These are phyloP conservation scores for Glossophaga mutica DNA, from an alignment of 2,797 vertebrate genomes.

Conservation along the genomic window DNA sequence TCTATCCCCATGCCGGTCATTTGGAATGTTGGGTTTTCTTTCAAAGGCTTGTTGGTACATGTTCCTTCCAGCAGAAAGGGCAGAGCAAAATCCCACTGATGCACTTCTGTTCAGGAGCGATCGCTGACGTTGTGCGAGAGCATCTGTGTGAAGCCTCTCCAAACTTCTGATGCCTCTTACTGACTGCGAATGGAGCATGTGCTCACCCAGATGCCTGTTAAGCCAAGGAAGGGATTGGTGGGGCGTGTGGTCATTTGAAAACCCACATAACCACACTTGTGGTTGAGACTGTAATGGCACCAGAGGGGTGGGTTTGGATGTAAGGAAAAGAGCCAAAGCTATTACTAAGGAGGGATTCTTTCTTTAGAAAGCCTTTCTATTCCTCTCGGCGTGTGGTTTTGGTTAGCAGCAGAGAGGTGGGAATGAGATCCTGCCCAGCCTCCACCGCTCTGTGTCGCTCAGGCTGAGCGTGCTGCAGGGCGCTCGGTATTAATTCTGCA, in stretches of 20 bases:
- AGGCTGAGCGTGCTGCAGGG: not conserved
- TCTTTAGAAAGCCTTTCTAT: slow-evolving; percentile 7
- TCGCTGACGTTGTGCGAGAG: not conserved
- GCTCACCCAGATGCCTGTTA: not conserved
- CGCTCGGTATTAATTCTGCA: not conserved
- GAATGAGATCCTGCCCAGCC: not conserved
- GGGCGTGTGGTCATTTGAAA: slow-evolving; percentile 22
- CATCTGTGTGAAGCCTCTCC: slow-evolving; percentile 16
- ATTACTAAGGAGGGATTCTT: not conserved
- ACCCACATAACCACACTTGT: slow-evolving; percentile 15
- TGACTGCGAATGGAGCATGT: not conserved
- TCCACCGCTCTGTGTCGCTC: accelerated
- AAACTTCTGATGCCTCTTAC: not conserved
- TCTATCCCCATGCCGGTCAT: not conserved
- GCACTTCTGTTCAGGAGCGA: not conserved
- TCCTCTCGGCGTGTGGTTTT: not conserved
- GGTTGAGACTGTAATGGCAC: not conserved
- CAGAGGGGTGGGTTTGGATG: not conserved
- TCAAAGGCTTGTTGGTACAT: not conserved
- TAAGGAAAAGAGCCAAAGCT: not conserved
- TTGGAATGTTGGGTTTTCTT: not conserved
- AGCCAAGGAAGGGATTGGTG: not conserved
- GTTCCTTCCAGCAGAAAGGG: slow-evolving; percentile 20
- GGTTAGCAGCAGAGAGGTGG: not conserved
- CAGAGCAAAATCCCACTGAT: slow-evolving; percentile 3